Evolutionary conservation across 2,113 vertebrate species (phyloP), one percentile per base, ranked within the genome.

Genomic region (Burhinus bistriatus): DNA sequence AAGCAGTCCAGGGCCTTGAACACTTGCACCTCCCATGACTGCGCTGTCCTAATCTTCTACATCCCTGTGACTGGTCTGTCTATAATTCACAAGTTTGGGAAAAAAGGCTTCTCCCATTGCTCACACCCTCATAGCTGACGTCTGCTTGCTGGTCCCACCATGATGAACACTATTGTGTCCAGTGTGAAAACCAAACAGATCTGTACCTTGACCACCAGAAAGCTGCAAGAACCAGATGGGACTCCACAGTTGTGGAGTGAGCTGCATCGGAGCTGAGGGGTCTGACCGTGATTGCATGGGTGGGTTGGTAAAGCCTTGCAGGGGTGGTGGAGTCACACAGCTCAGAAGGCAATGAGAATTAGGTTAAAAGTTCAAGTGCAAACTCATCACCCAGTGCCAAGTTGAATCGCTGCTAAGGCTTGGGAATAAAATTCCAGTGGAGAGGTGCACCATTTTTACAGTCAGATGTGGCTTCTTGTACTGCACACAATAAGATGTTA

Each of bases 81-180:
- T 5, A 61, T 89, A 69, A 86, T 81, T 23, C 94, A 57, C 42
- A 85, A 84, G 7, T 94, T 57, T 9, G 62, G 93, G 96, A 5
- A 70, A 97, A 42, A 89, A 71, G 23, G 45, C 76, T 36, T 89
- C 97, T 26, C 83, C 89, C 27, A 27, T 89, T 72, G 94, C 88
- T 20, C 96, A 72, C 8, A 44, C 92, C 32, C 59, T 89, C 52
- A 80, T 66, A 71, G 96, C 93, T 15, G 66, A 64, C 61, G 29
- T 87, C 47, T 95, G 97, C 65, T 86, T 97, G 51, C 44, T 97
- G 52, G 70, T 95, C 29, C 94, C 96, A 9, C 75, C 95, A 2
- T 27, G 22, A 58, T 79, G 95, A 96, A 93, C 47, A 77, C 84
- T 5, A n/a, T 15, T 34, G 91, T 90, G 32, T 52, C 93, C 23